Evolutionary conservation across 2,113 vertebrate species (phyloP), one percentile per base, ranked within the genome.

Genomic region (Reinhardtius hippoglossoides): DNA sequence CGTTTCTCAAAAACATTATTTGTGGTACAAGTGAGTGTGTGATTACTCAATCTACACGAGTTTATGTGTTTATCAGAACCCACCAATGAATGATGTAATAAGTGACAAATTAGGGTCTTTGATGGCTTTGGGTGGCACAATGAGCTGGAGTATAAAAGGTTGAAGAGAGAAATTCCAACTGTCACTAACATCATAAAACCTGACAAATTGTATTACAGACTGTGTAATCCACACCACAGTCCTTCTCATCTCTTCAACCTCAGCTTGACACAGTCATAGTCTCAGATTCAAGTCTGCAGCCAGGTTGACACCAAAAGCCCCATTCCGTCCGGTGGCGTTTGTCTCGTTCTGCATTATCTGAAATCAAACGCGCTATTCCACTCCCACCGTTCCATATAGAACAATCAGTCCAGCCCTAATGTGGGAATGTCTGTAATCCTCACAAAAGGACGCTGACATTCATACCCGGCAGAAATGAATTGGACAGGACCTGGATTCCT

Each of bases 401-500:
- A 94, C 91, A 94, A 93, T 94, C 90, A 86, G 80, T 74, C 78
- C 75, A 50, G 83, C 87, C 80, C 83, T 90, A 86, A 94, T 93
- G 91, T 92, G 90, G 91, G 88, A 90, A 93, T 91, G 92, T 82
- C 89, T 92, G 87, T 87, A 89, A 93, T 89, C 86, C 89, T 71
- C 84, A 94, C 93, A 94, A 95, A 94, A 88, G 92, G 76, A 90
- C 59, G 64, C 88, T 93, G 94, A 94, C 92, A 95, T 95, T 94
- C 91, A 95, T 91, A 94, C 92, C 90, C 84, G 83, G 74, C 87
- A 88, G 91, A 94, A 88, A 90, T 91, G 89, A 94, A 90, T 84
- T 88, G 84, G 91, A 90, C 58, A 72, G 80, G 90, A 76, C 76
- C 84, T 82, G 86, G 85, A 92, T 92, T 93, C 89, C 88, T 89